phyloP scores from a whole-genome alignment of 2,797 vertebrate genomes.

The Erpetoichthys calabaricus region DNA sequence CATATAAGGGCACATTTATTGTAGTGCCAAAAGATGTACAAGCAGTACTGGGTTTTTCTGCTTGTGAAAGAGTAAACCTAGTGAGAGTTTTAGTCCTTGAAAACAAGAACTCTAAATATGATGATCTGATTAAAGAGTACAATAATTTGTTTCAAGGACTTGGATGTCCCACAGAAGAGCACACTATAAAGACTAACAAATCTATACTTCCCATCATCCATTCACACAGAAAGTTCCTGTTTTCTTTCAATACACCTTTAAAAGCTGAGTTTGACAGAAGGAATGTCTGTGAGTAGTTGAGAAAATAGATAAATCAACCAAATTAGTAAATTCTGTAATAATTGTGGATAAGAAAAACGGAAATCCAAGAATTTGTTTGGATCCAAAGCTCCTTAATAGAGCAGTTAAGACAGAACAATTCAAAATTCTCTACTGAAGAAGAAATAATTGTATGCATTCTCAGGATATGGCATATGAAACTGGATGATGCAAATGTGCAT shows the following conservation, averaged over 20 bases:
- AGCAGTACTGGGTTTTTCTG: not conserved
- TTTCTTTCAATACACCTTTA: not conserved
- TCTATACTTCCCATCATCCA: not conserved
- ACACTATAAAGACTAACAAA: not conserved
- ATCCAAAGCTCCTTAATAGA: no score
- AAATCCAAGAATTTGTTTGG: no score
- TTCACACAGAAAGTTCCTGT: not conserved
- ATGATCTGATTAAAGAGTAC: not conserved
- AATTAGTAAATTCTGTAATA: no score
- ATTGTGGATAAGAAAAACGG: no score
- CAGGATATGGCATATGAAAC: no score
- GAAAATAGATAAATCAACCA: no score
- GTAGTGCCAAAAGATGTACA: not conserved
- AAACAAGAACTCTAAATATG: not conserved
- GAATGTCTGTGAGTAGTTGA: no score
- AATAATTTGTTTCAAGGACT: conserved; percentile 1
- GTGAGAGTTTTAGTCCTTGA: not conserved
- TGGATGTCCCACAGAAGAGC: conserved; percentile 1
- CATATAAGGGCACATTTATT: not conserved
- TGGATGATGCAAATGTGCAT: no score
- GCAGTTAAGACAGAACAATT: no score
- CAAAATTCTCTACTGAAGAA: no score
- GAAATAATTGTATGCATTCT: no score
- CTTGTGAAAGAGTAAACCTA: conserved; percentile 1
- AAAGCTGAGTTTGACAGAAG: not conserved